Evolutionary conservation across 2,888 invertebrate species (phyloP).

Genomic region (Conistra vaccinii): DNA sequence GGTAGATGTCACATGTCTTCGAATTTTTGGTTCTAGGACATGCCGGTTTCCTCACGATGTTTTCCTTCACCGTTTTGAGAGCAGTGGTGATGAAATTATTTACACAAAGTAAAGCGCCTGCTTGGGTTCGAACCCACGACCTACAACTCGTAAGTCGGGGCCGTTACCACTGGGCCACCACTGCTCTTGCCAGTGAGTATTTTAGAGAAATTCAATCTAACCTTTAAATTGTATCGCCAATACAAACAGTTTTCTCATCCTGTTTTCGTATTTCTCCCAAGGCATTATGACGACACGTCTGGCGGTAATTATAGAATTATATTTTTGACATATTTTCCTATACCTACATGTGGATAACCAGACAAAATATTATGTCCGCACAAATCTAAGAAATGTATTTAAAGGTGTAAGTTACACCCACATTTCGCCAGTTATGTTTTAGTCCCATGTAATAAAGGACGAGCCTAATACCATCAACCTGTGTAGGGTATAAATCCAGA

Average conservation of each 20-base stretch:
- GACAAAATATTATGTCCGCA: slow-evolving; percentile 19
- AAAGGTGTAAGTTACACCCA: no score
- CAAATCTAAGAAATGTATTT: neutral
- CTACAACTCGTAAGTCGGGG: no score
- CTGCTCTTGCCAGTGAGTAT: neutral
- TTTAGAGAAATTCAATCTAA: no score
- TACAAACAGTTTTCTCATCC: slow-evolving; percentile 29
- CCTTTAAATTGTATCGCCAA: slow-evolving; percentile 1
- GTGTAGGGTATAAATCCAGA: neutral
- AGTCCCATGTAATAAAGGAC: neutral
- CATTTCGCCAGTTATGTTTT: neutral
- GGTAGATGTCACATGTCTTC: no score
- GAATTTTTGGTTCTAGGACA: no score
- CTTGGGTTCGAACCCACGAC: no score
- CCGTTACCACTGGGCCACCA: no score
- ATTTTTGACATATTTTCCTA: slow-evolving; percentile 39
- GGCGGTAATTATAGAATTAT: slow-evolving; percentile 43
- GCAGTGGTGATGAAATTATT: no score
- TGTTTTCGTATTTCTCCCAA: slow-evolving; percentile 39
- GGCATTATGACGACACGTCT: slow-evolving; percentile 50
- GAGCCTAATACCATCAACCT: neutral
- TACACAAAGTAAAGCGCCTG: no score
- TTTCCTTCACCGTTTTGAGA: no score
- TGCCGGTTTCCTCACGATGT: no score
- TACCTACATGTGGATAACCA: neutral